Conservation (phyloP, 2,888 invertebrate genomes). For the Oscheius myriophilus region DNA sequence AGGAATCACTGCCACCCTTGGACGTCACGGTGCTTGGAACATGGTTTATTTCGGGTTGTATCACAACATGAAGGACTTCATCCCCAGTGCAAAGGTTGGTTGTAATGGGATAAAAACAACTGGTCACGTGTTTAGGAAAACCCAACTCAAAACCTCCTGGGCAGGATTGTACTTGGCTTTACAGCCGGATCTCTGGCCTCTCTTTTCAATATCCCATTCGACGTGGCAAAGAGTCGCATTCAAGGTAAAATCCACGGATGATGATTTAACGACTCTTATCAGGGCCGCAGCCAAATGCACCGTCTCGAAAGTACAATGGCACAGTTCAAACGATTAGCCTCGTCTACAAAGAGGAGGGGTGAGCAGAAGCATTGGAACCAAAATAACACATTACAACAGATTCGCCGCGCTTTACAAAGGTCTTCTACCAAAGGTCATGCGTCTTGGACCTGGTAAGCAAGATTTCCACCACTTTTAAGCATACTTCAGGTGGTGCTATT, state of each 20-base stretch:
- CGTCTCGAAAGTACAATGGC: conserved; percentile 80
- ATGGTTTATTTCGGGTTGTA: conserved; percentile 95
- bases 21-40: conserved; percentile 89
- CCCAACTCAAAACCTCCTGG: conserved; percentile 66
- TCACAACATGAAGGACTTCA: conserved; percentile 84
- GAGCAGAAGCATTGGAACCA: not conserved
- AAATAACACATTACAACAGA: conserved; percentile 74
- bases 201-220: conserved; percentile 90
- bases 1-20: conserved; percentile 87
- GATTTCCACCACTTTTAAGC: not conserved
- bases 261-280: not conserved
- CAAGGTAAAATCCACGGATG: conserved; percentile 76
- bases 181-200: conserved; percentile 87
- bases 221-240: conserved; percentile 93
- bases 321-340: conserved; percentile 81
- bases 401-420: conserved; percentile 90
- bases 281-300: conserved; percentile 68
- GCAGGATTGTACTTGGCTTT: conserved; percentile 82
- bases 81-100: conserved; percentile 71
- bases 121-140: conserved; percentile 60
- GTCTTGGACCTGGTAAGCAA: conserved; percentile 81
- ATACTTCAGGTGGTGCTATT: conserved; percentile 80
- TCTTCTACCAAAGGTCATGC: conserved; percentile 86
- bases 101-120: not conserved
- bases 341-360: conserved; percentile 87